Evolutionary conservation across 1,140 invertebrate species (phyloP), one percentile per base, ranked within the genome.

Genomic region (Potamilus streckersoni): DNA sequence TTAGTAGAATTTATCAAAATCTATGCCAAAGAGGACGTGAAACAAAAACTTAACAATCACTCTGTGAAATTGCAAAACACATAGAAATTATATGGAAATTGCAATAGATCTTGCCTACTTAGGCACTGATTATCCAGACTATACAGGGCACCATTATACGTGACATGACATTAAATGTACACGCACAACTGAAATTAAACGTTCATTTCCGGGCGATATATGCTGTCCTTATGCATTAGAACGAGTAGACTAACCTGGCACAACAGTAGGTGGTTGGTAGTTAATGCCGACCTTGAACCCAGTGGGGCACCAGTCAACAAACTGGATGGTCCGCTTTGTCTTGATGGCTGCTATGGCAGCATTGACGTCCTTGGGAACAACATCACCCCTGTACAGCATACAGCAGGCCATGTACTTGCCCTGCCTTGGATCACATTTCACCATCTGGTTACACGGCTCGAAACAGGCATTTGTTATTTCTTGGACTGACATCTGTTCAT

Each of bases 391-490:
- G 73, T 84, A 85, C 59, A 85, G 95, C 78, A 85, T 74, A 74
- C 76, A 79, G 20, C 76, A 79, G 1, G 76, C 76, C 79, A 78
- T 74, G 67, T 78, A 80, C 69, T 79, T 82, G 16, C 80, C 95
- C 88, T 95, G 93, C 81, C 95, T 92, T 13, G 95, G 95, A 89
- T 96, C 95, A 89, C 95, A 96, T 89, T 96, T 96, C n/a, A 96
- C 95, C 95, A 96, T 96, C 92, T 96, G 95, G 91, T 96, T 96
- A 82, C 93, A 93, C 49, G 95, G 94, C 87, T 96, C 94, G 90
- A 96, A 96, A 89, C 95, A 96, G 15, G 94, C 81, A 56, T 86
- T 84, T 63, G 87, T 87, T 58, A 96, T 96, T 88, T 96, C 95
- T 56, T 93, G 92, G 14, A 96, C 88, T 0, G 83, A 83, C 69